phyloP scores from a whole-genome alignment of 2,888 invertebrate species.

The Macropis europaea region DNA sequence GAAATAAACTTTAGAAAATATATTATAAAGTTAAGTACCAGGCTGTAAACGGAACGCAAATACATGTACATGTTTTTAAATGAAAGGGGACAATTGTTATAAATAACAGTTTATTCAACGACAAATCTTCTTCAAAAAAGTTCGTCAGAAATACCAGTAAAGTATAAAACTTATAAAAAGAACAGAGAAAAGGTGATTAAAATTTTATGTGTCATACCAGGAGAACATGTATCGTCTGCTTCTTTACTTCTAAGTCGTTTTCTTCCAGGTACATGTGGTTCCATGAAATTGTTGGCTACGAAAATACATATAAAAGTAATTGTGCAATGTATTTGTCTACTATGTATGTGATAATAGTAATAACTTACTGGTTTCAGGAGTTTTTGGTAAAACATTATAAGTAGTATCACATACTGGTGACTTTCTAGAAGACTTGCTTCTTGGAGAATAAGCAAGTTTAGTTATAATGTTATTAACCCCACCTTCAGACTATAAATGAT shows the following conservation, averaged over 20 bases:
- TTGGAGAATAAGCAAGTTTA: constrained; percentile 72
- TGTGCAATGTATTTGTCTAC: constrained; percentile 24
- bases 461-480: constrained; percentile 67
- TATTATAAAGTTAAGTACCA: constrained; percentile 20
- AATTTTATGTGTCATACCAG: constrained; percentile 63
- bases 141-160: neutral
- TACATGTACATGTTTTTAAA: constrained; percentile 13
- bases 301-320: neutral
- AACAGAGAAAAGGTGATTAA: neutral
- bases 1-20: constrained; percentile 57
- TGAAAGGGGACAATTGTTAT: neutral
- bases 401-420: constrained; percentile 53
- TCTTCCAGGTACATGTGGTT: constrained; percentile 66
- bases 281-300: constrained; percentile 54
- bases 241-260: constrained; percentile 72
- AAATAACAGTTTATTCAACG: neutral
- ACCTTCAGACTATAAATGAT: constrained; percentile 42
- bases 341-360: neutral
- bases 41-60: neutral
- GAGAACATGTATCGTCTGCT: constrained; percentile 66
- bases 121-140: neutral
- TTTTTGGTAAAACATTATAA: constrained; percentile 58
- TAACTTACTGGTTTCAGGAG: constrained; percentile 59
- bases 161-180: neutral
- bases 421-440: constrained; percentile 54